Conservation (phyloP, 2,113 vertebrate genomes). For the Monopterus albus region DNA sequence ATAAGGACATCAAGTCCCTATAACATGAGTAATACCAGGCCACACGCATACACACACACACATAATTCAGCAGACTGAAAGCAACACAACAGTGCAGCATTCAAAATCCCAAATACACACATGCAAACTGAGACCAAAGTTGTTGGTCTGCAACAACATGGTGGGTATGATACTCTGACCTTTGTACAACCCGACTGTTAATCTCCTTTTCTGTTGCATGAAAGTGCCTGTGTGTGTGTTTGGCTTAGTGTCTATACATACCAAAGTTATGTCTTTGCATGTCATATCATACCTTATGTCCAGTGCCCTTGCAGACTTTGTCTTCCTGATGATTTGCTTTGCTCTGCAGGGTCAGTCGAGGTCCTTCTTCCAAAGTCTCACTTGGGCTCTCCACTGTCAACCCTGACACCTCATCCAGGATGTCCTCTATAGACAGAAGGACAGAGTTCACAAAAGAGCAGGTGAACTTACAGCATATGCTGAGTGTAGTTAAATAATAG, state of each 20-base stretch:
- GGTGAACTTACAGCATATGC: not conserved
- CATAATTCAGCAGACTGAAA: too few species aligned
- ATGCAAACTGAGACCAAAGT: not conserved
- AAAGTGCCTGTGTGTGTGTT: not conserved
- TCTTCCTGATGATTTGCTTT: constrained; percentile 55
- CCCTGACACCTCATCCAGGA: constrained; percentile 79
- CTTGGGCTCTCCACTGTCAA: constrained; percentile 70
- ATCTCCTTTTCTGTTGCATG: constrained; percentile 20
- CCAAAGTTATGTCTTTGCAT: constrained; percentile 17
- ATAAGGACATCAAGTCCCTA: too few species aligned
- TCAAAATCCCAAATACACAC: too few species aligned
- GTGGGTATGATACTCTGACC: not conserved
- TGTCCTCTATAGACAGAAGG: constrained; percentile 76
- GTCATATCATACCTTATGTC: constrained; percentile 69
- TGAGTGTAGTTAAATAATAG: not conserved
- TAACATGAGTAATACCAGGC: too few species aligned
- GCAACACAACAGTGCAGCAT: too few species aligned
- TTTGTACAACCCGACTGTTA: not conserved
- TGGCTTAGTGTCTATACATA: not conserved
- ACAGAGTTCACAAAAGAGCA: not conserved
- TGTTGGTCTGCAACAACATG: constrained; percentile 5
- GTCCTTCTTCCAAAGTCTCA: constrained; percentile 56
- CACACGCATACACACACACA: too few species aligned
- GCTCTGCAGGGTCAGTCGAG: constrained; percentile 43
- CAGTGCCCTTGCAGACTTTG: constrained; percentile 40